Evolutionary conservation across 2,888 invertebrate genomes (phyloP), one percentile per base, ranked within the genome.

Genomic region (Oxytorus armatus): DNA sequence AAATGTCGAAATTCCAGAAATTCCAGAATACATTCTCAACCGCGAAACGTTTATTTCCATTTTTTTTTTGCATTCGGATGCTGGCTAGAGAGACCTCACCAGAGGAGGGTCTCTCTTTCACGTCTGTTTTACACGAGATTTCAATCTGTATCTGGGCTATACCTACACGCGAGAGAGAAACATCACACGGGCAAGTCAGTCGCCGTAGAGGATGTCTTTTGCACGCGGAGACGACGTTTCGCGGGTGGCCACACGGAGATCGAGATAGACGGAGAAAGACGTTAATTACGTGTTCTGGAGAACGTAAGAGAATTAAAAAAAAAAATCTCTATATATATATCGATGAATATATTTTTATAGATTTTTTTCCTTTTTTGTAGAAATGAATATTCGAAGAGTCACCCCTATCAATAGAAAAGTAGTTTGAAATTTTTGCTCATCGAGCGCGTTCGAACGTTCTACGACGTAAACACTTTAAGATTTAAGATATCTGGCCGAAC

Each of bases 81-180:
- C 49, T 57, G 21, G 51, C 66, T 66, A 1, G 14, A 33, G 51
- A 51, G 33, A 57, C 70, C 42, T 44, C 57, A 47, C 70, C 44
- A 8, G 33, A 47, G 59, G 47, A 42, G 44, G 21, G 16, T 36
- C 70, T 66, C 36, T 33, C 36, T 21, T n/a, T n/a, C n/a, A n/a
- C 23, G 63, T 63, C 47, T 63, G 68, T 77, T 77, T n/a, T 44
- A 63, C 63, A 47, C 25, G 16, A 77, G 69, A 77, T 77, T 63
- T 69, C 47, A 63, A 77, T 77, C 76, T 70, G 23, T 23, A 39
- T 63, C 36, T 10, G 47, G 53, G 47, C 53, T 44, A 33, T 23
- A 23, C 7, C 14, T 1, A 25, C n/a, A n/a, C n/a, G n/a, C n/a
- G n/a, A 69, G 53, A 65, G 53, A 53, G 44, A 63, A 63, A 70